Percentiles rank a stretch among this genome's conserved stretches.
These are phyloP conservation scores for Drosophila varians DNA, from an alignment of 1,140 invertebrate genomes.

Conservation along the genomic window DNA sequence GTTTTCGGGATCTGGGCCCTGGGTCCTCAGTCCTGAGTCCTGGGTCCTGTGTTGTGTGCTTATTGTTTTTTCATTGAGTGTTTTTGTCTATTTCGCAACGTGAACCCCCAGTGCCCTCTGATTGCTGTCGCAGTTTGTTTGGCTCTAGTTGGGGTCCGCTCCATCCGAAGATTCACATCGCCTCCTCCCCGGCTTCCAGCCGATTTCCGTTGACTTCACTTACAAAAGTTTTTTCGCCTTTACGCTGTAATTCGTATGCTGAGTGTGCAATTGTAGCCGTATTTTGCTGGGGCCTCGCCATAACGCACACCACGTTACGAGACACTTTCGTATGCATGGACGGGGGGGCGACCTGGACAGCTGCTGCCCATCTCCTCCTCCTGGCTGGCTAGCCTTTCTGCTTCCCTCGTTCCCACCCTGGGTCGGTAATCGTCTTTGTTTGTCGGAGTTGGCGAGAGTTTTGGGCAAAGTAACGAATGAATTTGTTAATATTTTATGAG, in stretches of 20 bases:
- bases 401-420: conserved; percentile 18
- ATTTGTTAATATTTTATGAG: conserved; percentile 83
- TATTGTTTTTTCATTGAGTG: conserved; percentile 73
- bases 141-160: conserved; percentile 33
- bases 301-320: conserved; percentile 51
- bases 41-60: conserved; percentile 27
- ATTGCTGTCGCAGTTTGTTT: conserved; percentile 72
- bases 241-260: conserved; percentile 81
- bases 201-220: conserved; percentile 54
- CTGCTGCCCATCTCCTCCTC: conserved; percentile 14
- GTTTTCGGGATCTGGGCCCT: neutral
- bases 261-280: conserved; percentile 80
- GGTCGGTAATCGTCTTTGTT: conserved; percentile 75
- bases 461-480: conserved; percentile 81
- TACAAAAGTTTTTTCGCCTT: conserved; percentile 68
- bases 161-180: conserved; percentile 16
- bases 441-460: conserved; percentile 68
- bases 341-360: conserved; percentile 47
- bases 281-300: conserved; percentile 63
- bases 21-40: too few species aligned
- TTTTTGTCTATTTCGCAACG: conserved; percentile 65
- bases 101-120: conserved; percentile 48
- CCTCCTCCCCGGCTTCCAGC: neutral
- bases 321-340: conserved; percentile 75
- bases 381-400: neutral